Percentiles rank a stretch among this genome's conserved stretches.
These are phyloP conservation scores for Eulemur rufifrons DNA, from an alignment of 2,113 vertebrate species.

Conservation along the genomic window DNA sequence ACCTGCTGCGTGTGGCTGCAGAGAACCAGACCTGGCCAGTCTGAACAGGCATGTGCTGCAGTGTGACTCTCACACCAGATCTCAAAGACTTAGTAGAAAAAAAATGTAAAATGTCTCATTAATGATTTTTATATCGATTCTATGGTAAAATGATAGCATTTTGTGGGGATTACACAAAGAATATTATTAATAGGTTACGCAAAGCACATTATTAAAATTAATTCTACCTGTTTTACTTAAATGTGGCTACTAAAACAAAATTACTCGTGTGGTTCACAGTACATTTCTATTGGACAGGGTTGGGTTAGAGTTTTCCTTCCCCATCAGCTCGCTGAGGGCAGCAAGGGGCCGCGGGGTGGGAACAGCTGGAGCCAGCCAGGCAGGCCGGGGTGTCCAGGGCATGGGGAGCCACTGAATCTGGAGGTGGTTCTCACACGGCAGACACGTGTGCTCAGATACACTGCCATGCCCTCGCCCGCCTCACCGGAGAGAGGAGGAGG, in stretches of 20 bases:
- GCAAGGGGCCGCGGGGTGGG: too few relatives aligned
- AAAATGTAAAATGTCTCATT: not conserved
- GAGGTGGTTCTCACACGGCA: not conserved
- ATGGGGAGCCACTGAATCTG: not conserved
- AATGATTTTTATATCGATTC: not conserved
- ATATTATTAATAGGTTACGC: not conserved
- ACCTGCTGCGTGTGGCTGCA: not conserved
- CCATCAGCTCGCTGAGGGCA: not conserved
- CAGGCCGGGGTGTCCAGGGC: not conserved
- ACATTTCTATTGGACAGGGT: not conserved
- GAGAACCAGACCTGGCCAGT: not conserved
- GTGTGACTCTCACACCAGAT: not conserved
- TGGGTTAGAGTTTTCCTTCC: not conserved
- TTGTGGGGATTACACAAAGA: not conserved
- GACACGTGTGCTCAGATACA: fast-evolving
- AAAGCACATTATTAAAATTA: not conserved
- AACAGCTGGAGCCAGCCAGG: not conserved
- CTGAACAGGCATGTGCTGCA: not conserved
- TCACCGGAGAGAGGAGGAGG: not conserved
- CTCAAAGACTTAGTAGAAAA: not conserved
- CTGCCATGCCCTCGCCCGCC: not conserved
- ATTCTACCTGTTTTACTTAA: not conserved
- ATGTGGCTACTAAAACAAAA: conserved; percentile 6
- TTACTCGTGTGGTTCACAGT: not conserved
- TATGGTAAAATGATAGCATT: not conserved